phyloP scores from a whole-genome alignment of 2,797 vertebrate species.

The Trachops cirrhosus region DNA sequence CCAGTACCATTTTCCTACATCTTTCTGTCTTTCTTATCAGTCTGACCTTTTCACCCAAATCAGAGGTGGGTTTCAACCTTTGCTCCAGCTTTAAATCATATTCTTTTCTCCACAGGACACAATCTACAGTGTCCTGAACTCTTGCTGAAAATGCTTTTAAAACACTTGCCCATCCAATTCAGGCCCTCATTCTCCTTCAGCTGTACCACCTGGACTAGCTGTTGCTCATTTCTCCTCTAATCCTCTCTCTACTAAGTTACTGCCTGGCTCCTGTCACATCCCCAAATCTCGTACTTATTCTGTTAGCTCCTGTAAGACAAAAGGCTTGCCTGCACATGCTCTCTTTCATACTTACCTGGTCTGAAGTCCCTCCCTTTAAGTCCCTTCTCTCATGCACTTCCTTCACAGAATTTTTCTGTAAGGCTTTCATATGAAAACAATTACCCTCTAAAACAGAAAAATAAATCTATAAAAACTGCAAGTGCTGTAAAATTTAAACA shows the following conservation, averaged over 20 bases:
- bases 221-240: background rate
- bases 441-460: constrained; percentile 41
- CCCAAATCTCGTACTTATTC: background rate
- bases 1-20: background rate
- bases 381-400: constrained; percentile 9
- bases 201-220: too few species aligned
- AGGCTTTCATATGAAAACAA: constrained; percentile 27
- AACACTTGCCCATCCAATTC: background rate
- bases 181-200: background rate
- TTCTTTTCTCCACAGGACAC: constrained; percentile 18
- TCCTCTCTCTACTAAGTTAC: background rate
- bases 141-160: constrained; percentile 17
- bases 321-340: background rate
- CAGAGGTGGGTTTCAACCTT: constrained; percentile 47
- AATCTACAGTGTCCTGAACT: constrained; percentile 36
- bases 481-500: constrained; percentile 22
- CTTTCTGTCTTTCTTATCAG: constrained; percentile 20
- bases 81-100: constrained; percentile 42
- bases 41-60: constrained; percentile 49
- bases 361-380: background rate
- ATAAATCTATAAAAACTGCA: constrained; percentile 27
- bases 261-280: background rate
- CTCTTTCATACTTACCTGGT: background rate
- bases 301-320: background rate
- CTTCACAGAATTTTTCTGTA: background rate